Conservation (phyloP, 2,797 vertebrate genomes). For the Cuculus canorus region DNA sequence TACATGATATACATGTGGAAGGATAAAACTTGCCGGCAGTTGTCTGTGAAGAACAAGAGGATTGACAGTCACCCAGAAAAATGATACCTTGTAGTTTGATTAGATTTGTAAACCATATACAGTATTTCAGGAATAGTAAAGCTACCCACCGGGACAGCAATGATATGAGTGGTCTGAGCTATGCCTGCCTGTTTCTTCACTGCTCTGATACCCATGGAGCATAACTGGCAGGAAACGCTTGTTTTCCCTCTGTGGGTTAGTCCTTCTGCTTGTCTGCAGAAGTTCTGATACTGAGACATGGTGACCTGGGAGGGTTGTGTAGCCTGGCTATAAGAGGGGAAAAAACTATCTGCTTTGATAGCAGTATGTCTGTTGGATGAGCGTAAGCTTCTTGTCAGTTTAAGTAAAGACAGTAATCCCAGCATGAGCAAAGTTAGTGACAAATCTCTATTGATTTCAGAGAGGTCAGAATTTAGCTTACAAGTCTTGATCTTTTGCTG, state of each 20-base stretch:
- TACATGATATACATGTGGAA: not conserved
- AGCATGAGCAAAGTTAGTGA: not conserved
- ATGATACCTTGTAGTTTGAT: not conserved
- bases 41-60: not conserved
- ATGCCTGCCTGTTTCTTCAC: not conserved
- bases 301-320: not conserved
- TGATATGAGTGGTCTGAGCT: not conserved
- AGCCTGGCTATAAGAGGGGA: not conserved
- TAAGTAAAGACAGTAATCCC: not conserved
- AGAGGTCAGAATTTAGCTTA: not conserved
- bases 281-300: not conserved
- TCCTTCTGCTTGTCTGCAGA: not conserved
- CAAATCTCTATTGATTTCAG: not conserved
- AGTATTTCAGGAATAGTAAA: not conserved
- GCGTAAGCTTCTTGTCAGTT: not conserved
- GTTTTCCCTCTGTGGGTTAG: not conserved
- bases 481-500: not conserved
- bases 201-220: not conserved
- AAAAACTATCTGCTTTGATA: not conserved
- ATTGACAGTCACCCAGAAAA: not conserved
- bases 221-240: not conserved
- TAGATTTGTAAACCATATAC: not conserved
- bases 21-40: not conserved
- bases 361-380: not conserved
- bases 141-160: not conserved